Percentiles rank a stretch among this genome's conserved stretches.
phyloP scores from a whole-genome alignment of 2,797 vertebrate species.

The Bovichtus variegatus region DNA sequence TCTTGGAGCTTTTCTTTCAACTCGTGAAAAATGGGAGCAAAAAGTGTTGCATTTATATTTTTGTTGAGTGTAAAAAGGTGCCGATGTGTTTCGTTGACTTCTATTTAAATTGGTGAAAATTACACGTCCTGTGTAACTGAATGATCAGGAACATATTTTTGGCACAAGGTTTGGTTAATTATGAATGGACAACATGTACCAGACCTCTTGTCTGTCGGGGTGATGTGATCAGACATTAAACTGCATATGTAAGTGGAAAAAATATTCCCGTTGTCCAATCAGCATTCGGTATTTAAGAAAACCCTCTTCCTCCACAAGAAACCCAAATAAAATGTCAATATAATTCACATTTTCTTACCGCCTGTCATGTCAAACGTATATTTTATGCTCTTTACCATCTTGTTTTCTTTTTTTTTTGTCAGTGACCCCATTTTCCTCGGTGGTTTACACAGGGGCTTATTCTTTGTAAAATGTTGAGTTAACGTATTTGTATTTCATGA shows the following conservation, averaged over 20 bases:
- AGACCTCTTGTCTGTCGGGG: not conserved
- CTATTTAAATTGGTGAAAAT: too few relatives aligned
- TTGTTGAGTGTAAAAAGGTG: too few relatives aligned
- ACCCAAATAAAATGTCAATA: not conserved
- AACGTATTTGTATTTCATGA: not conserved
- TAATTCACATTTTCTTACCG: not conserved
- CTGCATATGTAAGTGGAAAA: too few relatives aligned
- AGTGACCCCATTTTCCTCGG: not conserved
- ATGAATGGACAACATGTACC: not conserved
- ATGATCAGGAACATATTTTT: too few relatives aligned
- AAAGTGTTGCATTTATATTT: too few relatives aligned
- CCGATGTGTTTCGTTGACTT: too few relatives aligned
- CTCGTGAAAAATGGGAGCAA: too few relatives aligned
- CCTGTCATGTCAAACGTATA: not conserved
- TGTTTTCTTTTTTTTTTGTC: not conserved
- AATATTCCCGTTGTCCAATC: not conserved
- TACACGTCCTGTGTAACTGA: too few relatives aligned
- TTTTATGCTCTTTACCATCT: not conserved
- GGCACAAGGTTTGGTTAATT: not conserved
- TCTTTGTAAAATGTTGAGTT: not conserved
- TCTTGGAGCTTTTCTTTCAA: too few relatives aligned
- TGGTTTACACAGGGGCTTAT: not conserved
- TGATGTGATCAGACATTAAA: not conserved
- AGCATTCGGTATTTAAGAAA: not conserved
- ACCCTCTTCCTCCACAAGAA: not conserved